Evolutionary conservation across 2,888 invertebrate species (phyloP), one percentile per base, ranked within the genome.

Genomic region (Athetis lepigone): DNA sequence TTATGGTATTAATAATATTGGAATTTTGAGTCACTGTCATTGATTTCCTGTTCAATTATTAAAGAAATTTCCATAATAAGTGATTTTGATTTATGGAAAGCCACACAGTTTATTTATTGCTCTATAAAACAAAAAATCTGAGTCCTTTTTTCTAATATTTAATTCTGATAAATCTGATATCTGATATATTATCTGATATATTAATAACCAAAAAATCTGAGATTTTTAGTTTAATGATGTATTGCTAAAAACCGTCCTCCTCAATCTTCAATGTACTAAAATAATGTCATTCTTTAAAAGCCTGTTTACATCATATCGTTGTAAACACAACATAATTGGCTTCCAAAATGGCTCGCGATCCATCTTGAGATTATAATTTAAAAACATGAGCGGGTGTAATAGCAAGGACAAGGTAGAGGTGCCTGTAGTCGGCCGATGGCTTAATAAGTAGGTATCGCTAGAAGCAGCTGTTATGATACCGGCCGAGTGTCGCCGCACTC

Each of bases 391-490:
- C 90, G 85, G 85, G 87, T 89, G 86, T 92, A 90, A 92, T 87
- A 88, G 86, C 82, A 78, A 80, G 82, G 82, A 81, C 64, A 73
- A 72, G 65, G 75, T 67, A 80, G 72, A 79, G 78, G 65, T 60
- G 75, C 80, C 85, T 83, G 79, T 82, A 82, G 81, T 81, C 84
- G 85, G 89, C 86, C 88, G 91, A 90, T 90, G 89, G 88, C 92
- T 93, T 94, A 94, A 93, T 94, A 93, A 92, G 92, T 90, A 91
- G 91, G 94, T 93, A 94, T 95, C 93, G 89, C 86, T 88, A 88
- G 93, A 86, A 91, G 90, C 95, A 94, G 94, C 94, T 95, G 93
- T 90, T 93, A 91, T 93, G 93, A 93, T 92, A 93, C 92, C 92
- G 90, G 87, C 88, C 91, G 88, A 90, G 92, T 93, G 93, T 92